phyloP scores from a whole-genome alignment of 2,888 invertebrate genomes.

The Acronicta aceris region DNA sequence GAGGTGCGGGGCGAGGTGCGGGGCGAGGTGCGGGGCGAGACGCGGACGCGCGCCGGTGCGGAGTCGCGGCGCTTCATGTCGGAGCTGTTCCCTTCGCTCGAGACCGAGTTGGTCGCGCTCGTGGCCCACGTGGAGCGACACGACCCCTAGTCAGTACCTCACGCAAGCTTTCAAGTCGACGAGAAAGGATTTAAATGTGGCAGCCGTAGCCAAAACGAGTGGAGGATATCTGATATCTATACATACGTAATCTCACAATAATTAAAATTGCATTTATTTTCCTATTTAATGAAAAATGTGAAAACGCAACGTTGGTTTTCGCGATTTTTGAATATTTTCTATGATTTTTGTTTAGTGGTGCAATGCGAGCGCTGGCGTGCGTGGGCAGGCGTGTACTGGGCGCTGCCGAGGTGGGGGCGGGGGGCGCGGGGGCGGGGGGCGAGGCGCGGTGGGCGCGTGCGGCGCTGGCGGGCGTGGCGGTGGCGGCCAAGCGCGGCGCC shows the following conservation, averaged over 20 bases:
- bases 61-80: constrained; percentile 96
- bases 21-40: constrained; percentile 53
- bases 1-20: too few species aligned
- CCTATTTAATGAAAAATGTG: too few species aligned
- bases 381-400: constrained; percentile 98
- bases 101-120: constrained; percentile 95
- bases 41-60: constrained; percentile 57
- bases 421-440: constrained; percentile 95
- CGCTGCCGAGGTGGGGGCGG: constrained; percentile 89
- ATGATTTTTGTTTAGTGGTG: constrained; percentile 90
- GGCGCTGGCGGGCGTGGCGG: constrained; percentile 76
- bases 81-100: constrained; percentile 96
- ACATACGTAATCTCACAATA: too few species aligned
- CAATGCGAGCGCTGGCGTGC: constrained; percentile 97
- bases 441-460: constrained; percentile 77
- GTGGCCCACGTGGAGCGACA: constrained; percentile 95
- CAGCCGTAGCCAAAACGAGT: too few species aligned
- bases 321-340: too few species aligned
- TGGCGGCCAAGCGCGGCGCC: constrained; percentile 90
- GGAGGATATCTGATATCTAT: too few species aligned
- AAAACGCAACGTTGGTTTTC: too few species aligned
- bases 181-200: too few species aligned
- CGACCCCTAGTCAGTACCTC: constrained; percentile 94
- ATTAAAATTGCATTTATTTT: too few species aligned
- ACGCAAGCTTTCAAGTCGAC: too few species aligned